Percentiles rank a stretch among this genome's conserved stretches.
phyloP scores from a whole-genome alignment of 2,888 invertebrate genomes.

The Tinea trinotella region DNA sequence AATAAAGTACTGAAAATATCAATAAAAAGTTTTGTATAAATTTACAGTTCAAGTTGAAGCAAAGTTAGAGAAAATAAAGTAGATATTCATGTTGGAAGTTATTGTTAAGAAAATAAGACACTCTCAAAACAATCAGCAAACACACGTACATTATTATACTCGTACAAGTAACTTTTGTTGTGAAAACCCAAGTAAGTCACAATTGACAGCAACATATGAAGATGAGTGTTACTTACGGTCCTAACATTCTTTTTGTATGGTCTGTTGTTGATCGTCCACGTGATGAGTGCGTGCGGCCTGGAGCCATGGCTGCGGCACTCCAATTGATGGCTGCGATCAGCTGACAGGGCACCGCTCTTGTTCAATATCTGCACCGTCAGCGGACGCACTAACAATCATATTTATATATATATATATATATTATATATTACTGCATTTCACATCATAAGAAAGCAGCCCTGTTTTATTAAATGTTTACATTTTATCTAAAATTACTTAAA shows the following conservation, averaged over 20 bases:
- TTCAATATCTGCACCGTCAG: constrained; percentile 85
- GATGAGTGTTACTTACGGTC: constrained; percentile 74
- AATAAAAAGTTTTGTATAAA: background rate
- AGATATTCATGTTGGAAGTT: background rate
- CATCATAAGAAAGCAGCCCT: constrained; percentile 23
- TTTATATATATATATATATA: no score
- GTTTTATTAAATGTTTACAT: no score
- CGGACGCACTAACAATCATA: constrained; percentile 92
- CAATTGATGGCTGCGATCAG: constrained; percentile 86
- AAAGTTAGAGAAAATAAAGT: background rate
- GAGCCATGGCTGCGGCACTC: constrained; percentile 89
- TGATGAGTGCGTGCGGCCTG: constrained; percentile 84
- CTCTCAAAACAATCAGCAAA: background rate
- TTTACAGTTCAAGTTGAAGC: no score
- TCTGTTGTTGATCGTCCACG: constrained; percentile 89
- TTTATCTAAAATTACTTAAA: no score
- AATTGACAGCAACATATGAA: background rate
- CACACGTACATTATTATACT: background rate
- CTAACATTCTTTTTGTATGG: constrained; percentile 82
- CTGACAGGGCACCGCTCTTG: constrained; percentile 83
- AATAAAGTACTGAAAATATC: background rate
- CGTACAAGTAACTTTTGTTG: background rate
- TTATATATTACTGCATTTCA: background rate
- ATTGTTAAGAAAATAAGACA: background rate
- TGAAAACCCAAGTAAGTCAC: background rate